Base-by-base conservation (phyloP, 2,797 vertebrate genomes). In the Hypotaenidia okinawae region DNA sequence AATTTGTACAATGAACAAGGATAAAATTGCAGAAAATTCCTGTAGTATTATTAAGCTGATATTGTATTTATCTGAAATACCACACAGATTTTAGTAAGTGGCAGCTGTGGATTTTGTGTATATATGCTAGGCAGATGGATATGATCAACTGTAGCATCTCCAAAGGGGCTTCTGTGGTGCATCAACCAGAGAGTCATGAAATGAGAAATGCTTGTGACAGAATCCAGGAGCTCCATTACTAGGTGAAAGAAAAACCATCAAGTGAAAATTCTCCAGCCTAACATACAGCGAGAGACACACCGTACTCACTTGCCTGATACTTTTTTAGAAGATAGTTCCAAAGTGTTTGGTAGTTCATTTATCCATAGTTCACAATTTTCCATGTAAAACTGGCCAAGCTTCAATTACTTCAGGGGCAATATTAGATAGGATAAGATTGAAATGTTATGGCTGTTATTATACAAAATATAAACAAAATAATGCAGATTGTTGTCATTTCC, bases 101-200 rank as follows among this genome's bases (percentile, higher is more conserved):
- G 43, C 74, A 95, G 57, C 67, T 94, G 94, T 70, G 68, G 14
- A 63, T 21, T 80, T 79, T 5, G 3, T 79, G 70, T 68, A n/a
- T 83, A 57, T 84, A 72, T 41, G 30, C 59, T 68, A 94, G 81
- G 73, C 93, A 96, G 95, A 96, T 94, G 94, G 91, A 95, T 94
- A 95, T 84, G 59, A 95, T 94, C 77, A 87, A 89, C 84, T 73
- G 63, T 80, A 96, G 93, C 23, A n/a, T 80, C 66, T 93, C 93
- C 89, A 64, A 80, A 80, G 96, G 84, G 92, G 55, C 12, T 91
- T 91, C 94, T 93, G 89, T 87, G 70, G 63, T 84, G 77, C 52
- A 55, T 94, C 78, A 95, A 83, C 66, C 93, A 92, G 62, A 96
- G 93, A 96, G 25, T 95, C 95, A 93, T 96, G 91, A 97, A 97